Conservation (phyloP, 1,140 invertebrate species). For the Ceratoteleas bidentatus region DNA sequence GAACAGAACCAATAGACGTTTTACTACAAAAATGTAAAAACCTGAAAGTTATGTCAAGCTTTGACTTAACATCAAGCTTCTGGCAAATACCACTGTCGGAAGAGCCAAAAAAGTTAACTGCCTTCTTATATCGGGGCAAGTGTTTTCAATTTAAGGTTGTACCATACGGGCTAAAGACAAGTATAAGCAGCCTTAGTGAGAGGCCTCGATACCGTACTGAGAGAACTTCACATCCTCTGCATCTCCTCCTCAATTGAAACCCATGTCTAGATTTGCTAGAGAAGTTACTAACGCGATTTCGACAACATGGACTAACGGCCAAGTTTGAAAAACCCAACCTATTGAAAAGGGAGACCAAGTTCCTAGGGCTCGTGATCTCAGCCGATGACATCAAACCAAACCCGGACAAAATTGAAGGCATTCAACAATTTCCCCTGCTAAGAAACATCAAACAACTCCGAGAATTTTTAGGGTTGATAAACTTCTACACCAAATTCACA, state of each 20-base stretch:
- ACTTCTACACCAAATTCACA: constrained; percentile 64
- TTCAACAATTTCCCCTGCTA: constrained; percentile 16
- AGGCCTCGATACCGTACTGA: background rate
- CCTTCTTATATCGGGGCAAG: background rate
- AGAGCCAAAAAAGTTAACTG: background rate
- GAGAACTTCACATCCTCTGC: background rate
- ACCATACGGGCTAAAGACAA: background rate
- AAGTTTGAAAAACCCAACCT: background rate
- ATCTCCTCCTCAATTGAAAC: background rate
- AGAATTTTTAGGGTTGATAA: background rate
- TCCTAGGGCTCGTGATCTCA: background rate
- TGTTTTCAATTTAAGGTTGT: constrained; percentile 3
- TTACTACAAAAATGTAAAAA: background rate
- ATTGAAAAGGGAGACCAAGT: background rate
- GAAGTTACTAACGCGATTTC: background rate
- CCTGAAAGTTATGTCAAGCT: background rate
- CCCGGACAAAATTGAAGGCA: constrained; percentile 2
- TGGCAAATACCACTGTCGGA: background rate
- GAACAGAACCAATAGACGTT: background rate
- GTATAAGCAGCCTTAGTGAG: constrained; percentile 2
- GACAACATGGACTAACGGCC: background rate
- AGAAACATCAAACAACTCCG: constrained; percentile 38
- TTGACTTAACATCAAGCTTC: background rate
- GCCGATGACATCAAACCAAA: background rate
- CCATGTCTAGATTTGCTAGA: background rate